A percentile compares a stretch with the other conserved stretches of the same genome.
Evolutionary conservation across 2,888 invertebrate genomes (phyloP).

Genomic region (Junonia oenone): DNA sequence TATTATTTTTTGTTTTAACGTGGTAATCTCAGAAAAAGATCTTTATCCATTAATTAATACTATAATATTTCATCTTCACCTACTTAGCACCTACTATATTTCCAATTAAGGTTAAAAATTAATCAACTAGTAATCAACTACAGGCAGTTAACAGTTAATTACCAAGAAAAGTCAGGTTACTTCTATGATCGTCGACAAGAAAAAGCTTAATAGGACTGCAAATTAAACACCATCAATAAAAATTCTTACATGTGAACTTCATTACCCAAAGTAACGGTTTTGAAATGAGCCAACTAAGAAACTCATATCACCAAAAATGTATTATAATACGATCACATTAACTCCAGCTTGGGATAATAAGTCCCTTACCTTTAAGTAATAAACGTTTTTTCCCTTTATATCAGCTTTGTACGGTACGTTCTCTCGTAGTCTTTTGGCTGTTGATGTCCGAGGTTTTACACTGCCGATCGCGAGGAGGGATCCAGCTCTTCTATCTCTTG

Average conservation of each 20-base stretch:
- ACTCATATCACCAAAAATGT: constrained; percentile 1
- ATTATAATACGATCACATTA: neutral
- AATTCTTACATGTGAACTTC: constrained; percentile 37
- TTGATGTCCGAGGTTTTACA: constrained; percentile 57
- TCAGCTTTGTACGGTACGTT: constrained; percentile 53
- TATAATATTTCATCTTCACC: no score
- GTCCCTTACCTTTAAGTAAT: constrained; percentile 60
- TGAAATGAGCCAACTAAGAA: constrained; percentile 1
- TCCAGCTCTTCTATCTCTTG: constrained; percentile 56
- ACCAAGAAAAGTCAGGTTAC: neutral
- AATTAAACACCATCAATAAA: neutral
- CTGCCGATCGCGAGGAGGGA: constrained; percentile 54
- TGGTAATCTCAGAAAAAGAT: no score
- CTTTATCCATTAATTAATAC: no score
- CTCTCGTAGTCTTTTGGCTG: constrained; percentile 59
- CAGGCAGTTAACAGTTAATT: neutral
- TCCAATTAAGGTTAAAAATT: no score
- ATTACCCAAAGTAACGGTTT: constrained; percentile 20
- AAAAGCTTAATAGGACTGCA: neutral
- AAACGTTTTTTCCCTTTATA: constrained; percentile 53
- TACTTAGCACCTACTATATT: neutral
- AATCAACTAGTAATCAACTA: neutral
- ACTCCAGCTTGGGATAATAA: neutral
- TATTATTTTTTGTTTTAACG: no score
- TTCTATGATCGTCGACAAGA: neutral